Evolutionary conservation across 2,888 invertebrate species (phyloP).

Genomic region (Sarcophaga caerulescens): DNA sequence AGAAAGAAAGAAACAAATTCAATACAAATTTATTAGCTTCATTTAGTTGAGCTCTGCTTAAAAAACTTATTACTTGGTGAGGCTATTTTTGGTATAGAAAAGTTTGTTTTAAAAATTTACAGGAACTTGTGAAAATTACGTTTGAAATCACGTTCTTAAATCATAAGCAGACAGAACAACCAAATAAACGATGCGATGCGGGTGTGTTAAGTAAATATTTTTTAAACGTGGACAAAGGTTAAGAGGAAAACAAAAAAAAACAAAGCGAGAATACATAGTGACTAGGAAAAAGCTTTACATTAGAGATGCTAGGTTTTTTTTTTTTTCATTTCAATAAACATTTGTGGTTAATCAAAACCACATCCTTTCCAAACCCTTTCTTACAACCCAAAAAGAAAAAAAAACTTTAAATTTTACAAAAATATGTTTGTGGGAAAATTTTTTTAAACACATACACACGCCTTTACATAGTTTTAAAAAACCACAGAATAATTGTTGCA

Average conservation of each 20-base stretch:
- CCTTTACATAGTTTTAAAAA: slow-evolving; percentile 1
- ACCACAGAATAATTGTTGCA: slow-evolving; percentile 68
- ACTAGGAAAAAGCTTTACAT: not conserved
- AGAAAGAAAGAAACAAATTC: not conserved
- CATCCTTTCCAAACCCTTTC: slow-evolving; percentile 64
- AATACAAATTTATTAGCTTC: slow-evolving; percentile 3
- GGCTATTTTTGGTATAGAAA: not conserved
- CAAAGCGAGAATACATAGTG: too few relatives aligned
- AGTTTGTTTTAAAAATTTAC: slow-evolving; percentile 45
- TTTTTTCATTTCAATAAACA: slow-evolving; percentile 22
- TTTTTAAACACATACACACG: not conserved
- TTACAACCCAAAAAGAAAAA: not conserved
- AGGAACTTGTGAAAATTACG: slow-evolving; percentile 39
- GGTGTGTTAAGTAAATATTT: slow-evolving; percentile 51
- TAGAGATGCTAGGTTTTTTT: not conserved
- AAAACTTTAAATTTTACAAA: slow-evolving; percentile 27
- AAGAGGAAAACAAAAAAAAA: not conserved
- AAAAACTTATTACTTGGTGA: not conserved
- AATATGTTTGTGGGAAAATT: slow-evolving; percentile 54
- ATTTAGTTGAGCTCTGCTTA: not conserved
- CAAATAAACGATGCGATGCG: slow-evolving; percentile 42
- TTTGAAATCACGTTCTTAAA: not conserved
- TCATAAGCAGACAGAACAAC: slow-evolving; percentile 1
- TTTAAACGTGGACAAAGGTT: not conserved
- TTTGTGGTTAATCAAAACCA: slow-evolving; percentile 65